Evolutionary conservation across 2,888 invertebrate genomes (phyloP), one percentile per base, ranked within the genome.

Genomic region (Neoascia interrupta): DNA sequence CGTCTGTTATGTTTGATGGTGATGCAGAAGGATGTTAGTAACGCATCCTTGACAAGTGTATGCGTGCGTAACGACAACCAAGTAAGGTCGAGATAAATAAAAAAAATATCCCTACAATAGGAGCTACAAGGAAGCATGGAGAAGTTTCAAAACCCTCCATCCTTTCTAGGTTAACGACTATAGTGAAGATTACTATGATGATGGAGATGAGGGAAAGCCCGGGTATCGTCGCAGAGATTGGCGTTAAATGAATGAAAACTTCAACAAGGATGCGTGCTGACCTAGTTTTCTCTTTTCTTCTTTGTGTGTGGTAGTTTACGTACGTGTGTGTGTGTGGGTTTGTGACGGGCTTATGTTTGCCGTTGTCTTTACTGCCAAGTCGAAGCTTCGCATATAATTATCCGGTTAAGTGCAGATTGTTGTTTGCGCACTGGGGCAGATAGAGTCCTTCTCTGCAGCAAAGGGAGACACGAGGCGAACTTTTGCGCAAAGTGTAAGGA

Each of bases 211-310:
- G 5, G 16, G 18, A 11, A 19, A 10, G 39, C 18, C 23, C 43
- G n/a, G n/a, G 10, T 19, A n/a, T 15, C n/a, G n/a, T 19, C 2
- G 47, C 23, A 43, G 63, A 64, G 43, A 63, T 72, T 64, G 73
- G 64, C 73, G 58, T 73, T 64, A 64, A 73, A 73, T 73, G 58
- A 66, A 73, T 64, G 73, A 66, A 73, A 66, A 51, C 19, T 60
- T 41, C 31, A 23, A 49, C 36, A 56, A 56, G 72, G 56, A 72
- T 43, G 49, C 72, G 58, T 43, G 49, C 15, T 73, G 73, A 73
- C 73, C 73, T 45, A 73, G 64, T 36, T 34, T 31, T 41, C 3
- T 34, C 1, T 34, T 0, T 13, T 21, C 6, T 3, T 36, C 26
- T 43, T 43, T 58, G 13, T 58, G 34, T 34, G n/a, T n/a, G n/a